Evolutionary conservation across 2,797 vertebrate genomes (phyloP), one percentile per base, ranked within the genome.

Genomic region (Acanthurus leucopareius): DNA sequence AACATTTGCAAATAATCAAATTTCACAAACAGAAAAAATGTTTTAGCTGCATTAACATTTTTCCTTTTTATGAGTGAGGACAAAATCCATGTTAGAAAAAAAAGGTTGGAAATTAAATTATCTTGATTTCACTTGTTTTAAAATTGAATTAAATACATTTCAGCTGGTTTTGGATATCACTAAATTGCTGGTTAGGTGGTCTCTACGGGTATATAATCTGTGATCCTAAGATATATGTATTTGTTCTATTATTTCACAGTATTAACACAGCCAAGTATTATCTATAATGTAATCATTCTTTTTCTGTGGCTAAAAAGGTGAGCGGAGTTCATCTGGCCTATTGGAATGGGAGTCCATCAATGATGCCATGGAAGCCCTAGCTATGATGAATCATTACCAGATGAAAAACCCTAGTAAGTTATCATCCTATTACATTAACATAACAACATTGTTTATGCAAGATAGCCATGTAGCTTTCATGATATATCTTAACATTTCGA

Each of bases 391-490:
- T 90, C 97, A 97, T 88, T 96, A 92, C 91, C 97, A 97, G 92
- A 97, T 97, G 97, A 97, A 97, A 86, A 97, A 97, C 90, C 96
- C 97, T 25, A 97, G 97, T 98, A 84, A 95, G 97, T 93, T 14
- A 10, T 72, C 15, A 14, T 22, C 15, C 28, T 1, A 1, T 14
- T 3, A 52, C 16, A 15, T 25, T 19, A 38, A 58, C 7, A 32
- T 32, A 32, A 4, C 28, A 32, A 32, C 28, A 32, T 32, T 32
- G 28, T 32, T 32, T 32, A 32, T 32, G 28, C 3, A 32, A 47
- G 14, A 56, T 56, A 20, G 19, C 2, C 2, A 0, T 64, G 22
- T 14, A 4, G 2, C 7, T 22, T 47, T 20, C 10, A 52, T 13
- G 1, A 0, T 22, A 17, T 20, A 38, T 32, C 13, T 42, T 7